Conservation (phyloP, 2,888 invertebrate genomes). For the Nasonovia ribisnigri region DNA sequence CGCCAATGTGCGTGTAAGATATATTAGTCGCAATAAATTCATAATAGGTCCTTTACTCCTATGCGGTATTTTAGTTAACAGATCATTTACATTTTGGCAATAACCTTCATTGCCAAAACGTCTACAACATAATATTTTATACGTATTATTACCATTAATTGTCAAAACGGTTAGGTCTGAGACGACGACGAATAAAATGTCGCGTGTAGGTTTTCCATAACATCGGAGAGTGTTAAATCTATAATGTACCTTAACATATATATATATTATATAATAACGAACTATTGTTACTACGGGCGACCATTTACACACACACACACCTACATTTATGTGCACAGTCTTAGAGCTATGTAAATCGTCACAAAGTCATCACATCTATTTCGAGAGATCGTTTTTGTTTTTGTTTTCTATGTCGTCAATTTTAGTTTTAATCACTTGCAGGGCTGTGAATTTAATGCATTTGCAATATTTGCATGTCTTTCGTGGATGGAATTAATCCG, state of each 20-base stretch:
- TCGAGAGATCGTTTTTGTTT: background rate
- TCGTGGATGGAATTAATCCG: background rate
- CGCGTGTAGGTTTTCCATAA: background rate
- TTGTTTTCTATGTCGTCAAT: background rate
- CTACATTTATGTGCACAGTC: background rate
- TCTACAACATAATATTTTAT: background rate
- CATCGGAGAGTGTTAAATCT: background rate
- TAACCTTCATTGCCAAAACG: background rate
- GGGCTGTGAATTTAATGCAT: background rate
- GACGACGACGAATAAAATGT: background rate
- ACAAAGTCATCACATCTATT: background rate
- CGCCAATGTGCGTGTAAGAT: background rate
- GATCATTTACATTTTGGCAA: background rate
- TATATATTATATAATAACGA: background rate
- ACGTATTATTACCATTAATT: background rate
- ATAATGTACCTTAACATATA: background rate
- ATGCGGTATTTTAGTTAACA: background rate
- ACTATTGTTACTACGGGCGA: constrained; percentile 19
- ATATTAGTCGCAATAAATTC: background rate
- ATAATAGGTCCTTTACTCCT: background rate
- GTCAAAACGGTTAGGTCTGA: background rate
- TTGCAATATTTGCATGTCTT: background rate
- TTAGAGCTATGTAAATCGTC: background rate
- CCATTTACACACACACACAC: background rate
- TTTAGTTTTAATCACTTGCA: background rate